A percentile compares a stretch with the other conserved stretches of the same genome.
Evolutionary conservation across 2,113 vertebrate species (phyloP).

Genomic region (Zosterops pallidus): DNA sequence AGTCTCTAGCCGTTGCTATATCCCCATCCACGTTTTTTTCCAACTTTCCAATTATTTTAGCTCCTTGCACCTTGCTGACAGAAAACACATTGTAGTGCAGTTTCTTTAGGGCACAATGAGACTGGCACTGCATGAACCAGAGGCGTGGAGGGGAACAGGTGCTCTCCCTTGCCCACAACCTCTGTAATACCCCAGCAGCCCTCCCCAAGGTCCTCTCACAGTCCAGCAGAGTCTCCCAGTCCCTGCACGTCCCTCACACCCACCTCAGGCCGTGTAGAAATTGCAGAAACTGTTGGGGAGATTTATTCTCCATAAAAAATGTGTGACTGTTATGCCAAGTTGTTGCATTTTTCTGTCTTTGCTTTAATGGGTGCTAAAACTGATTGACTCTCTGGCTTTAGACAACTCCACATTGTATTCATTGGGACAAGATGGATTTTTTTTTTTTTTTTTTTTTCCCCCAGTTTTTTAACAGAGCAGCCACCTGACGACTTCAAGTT

Average conservation of each 20-base stretch:
- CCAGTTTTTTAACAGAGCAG: slow-evolving; percentile 43
- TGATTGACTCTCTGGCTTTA: slow-evolving; percentile 61
- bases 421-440: slow-evolving; percentile 47
- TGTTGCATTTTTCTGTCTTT: slow-evolving; percentile 36
- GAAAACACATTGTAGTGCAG: background rate
- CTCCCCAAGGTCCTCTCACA: accelerated
- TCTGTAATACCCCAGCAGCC: background rate
- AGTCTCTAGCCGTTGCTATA: slow-evolving; percentile 60
- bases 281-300: background rate
- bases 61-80: slow-evolving; percentile 42
- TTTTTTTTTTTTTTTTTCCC: background rate
- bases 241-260: background rate
- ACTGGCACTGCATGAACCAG: background rate
- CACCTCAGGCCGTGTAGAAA: background rate
- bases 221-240: background rate
- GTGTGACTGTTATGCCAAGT: slow-evolving; percentile 15
- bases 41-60: slow-evolving; percentile 66
- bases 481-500: slow-evolving; percentile 66
- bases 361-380: slow-evolving; percentile 70
- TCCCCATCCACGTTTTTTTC: slow-evolving; percentile 47
- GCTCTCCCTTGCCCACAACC: background rate
- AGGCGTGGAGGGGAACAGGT: accelerated
- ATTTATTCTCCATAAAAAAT: background rate
- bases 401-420: slow-evolving; percentile 55
- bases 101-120: background rate